Evolutionary conservation across 2,113 vertebrate species (phyloP).

Genomic region (Bagarius yarrelli): DNA sequence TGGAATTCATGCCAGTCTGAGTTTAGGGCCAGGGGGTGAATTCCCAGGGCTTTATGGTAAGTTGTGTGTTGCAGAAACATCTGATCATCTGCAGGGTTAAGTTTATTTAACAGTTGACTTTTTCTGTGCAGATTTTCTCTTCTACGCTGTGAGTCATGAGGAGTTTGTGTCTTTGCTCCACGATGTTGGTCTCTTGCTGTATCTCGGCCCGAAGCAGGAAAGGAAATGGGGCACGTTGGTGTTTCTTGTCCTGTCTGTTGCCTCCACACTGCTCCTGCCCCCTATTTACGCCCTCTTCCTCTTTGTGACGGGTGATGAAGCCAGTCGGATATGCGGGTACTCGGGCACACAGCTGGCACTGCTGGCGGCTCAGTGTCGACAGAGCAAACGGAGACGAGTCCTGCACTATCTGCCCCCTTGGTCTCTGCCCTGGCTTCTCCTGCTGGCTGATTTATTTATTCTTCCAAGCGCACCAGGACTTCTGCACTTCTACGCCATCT

Average conservation of each 20-base stretch:
- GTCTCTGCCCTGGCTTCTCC: constrained; percentile 72
- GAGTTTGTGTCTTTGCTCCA: constrained; percentile 72
- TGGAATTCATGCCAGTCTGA: constrained; percentile 66
- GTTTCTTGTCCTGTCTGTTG: constrained; percentile 70
- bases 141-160: constrained; percentile 76
- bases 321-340: constrained; percentile 73
- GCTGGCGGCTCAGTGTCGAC: constrained; percentile 72
- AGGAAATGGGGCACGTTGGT: constrained; percentile 74
- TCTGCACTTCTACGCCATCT: constrained; percentile 79
- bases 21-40: constrained; percentile 67
- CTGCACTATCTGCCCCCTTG: constrained; percentile 66
- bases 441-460: constrained; percentile 69
- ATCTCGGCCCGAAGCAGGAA: constrained; percentile 75
- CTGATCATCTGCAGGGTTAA: neutral
- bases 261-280: constrained; percentile 68
- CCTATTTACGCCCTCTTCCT: constrained; percentile 75
- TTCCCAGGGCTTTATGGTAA: constrained; percentile 71
- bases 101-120: neutral
- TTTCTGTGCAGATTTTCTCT: constrained; percentile 69
- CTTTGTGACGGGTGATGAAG: constrained; percentile 63
- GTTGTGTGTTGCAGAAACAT: neutral
- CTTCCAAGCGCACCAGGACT: constrained; percentile 72
- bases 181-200: constrained; percentile 69
- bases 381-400: constrained; percentile 57
- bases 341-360: constrained; percentile 78